A percentile compares a stretch with the other conserved stretches of the same genome.
Evolutionary conservation across 2,888 invertebrate species (phyloP).

Genomic region (Pimpla rufipes): DNA sequence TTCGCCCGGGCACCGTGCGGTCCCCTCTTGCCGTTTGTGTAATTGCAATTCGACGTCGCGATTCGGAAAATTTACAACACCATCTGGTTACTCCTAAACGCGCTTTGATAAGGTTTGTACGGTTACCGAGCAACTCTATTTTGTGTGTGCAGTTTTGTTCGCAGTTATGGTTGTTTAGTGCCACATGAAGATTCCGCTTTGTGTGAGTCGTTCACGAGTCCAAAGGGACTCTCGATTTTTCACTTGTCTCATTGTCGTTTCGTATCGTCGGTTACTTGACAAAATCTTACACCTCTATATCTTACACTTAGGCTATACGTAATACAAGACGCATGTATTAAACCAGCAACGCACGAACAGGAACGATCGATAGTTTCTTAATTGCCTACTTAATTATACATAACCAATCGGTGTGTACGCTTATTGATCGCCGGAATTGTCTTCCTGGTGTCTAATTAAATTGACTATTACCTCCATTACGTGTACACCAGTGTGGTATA

Average conservation of each 20-base stretch:
- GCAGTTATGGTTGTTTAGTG: not conserved
- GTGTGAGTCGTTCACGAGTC: not conserved
- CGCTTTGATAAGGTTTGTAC: slow-evolving; percentile 37
- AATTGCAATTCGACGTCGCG: slow-evolving; percentile 21
- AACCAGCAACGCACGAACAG: slow-evolving; percentile 38
- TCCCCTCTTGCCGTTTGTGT: slow-evolving; percentile 1
- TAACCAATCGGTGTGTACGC: slow-evolving; percentile 70
- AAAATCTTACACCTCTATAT: no score
- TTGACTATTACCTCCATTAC: slow-evolving; percentile 79
- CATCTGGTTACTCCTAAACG: slow-evolving; percentile 7
- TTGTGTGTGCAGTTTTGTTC: slow-evolving; percentile 5
- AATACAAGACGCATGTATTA: slow-evolving; percentile 36
- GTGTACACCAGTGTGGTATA: slow-evolving; percentile 52
- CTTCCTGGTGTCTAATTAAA: slow-evolving; percentile 78
- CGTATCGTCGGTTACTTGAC: not conserved
- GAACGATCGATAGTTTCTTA: slow-evolving; percentile 70
- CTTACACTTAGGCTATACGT: slow-evolving; percentile 4
- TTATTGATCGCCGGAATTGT: slow-evolving; percentile 79
- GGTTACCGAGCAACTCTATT: slow-evolving; percentile 9
- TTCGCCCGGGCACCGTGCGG: slow-evolving; percentile 50
- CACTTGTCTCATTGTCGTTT: not conserved
- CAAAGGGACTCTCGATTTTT: not conserved
- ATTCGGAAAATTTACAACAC: slow-evolving; percentile 37
- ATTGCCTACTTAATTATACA: slow-evolving; percentile 43
- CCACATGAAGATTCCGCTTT: slow-evolving; percentile 18